Base-by-base conservation (phyloP, 2,113 vertebrate species). In the Tetraodon nigroviridis region DNA sequence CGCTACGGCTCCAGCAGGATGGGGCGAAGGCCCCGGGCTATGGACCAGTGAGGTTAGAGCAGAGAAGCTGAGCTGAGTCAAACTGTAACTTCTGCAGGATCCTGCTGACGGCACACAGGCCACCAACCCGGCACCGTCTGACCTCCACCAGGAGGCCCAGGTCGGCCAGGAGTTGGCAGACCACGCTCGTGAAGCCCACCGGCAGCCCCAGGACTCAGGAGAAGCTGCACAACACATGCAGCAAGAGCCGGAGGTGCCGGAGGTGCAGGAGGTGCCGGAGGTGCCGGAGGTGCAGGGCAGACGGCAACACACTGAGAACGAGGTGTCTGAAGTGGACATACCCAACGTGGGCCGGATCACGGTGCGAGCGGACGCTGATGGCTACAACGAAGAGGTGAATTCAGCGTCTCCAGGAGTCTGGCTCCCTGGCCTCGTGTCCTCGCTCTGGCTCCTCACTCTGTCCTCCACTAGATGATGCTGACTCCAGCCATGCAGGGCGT, bases 401-500 rank as follows among this genome's bases (percentile, higher is more conserved):
- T 1, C 4, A 2, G 16, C 1, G n/a, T n/a, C 44, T 46, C 14
- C 15, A 46, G 5, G n/a, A 3, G 14, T 6, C 7, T 24, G 21
- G 50, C 29, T 14, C 24, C 0, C 14, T 24, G 6, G 14, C 19
- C 10, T 17, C 15, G 29, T 17, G 1, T 41, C 1, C 29, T 7
- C 15, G 49, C 8, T 50, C 12, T 62, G 21, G 24, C 58, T 68
- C 5, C 3, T 46, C 32, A 37, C 32, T 12, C 8, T 16, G 14
- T 24, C 2, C 32, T 4, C 56, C 13, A 11, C 46, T 79, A 68
- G 97, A 93, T 94, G 92, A 96, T 98, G 95, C 90, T 98, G 79
- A 96, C 93, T 54, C 97, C 96, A 53, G 96, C 97, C 61, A 99
- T 99, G 97, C 97, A 99, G 86, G 96, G 97, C 10, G 91, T 99